Base-by-base conservation (phyloP, 2,888 invertebrate genomes). In the Scaptomyza caliginosa region DNA sequence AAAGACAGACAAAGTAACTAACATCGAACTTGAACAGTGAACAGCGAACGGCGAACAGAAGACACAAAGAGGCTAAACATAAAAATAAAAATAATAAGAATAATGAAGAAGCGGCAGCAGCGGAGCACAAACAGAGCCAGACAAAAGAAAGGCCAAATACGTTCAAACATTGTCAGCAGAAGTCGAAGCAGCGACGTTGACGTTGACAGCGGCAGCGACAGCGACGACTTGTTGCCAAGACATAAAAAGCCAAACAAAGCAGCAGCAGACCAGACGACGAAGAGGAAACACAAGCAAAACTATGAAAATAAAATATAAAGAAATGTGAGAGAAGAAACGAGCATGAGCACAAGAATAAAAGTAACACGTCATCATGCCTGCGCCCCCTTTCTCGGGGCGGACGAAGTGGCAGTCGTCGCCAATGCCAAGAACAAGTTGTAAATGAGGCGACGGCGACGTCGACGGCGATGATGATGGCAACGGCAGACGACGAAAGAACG, bases 121-220 rank as follows among this genome's bases (percentile, higher is more conserved):
- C 11, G n/a, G n/a, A 30, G 57, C 58, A 75, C 46, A 42, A 40
- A 64, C 50, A 57, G 46, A 48, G 45, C 23, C 54, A 67, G 68
- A 81, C 81, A 84, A 80, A 80, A 80, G 86, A 81, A 84, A 84
- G 86, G 84, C 87, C 87, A 86, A 81, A 86, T 69, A 84, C 75
- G 81, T 86, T 81, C 77, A 81, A 74, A 74, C 70, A 79, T 64
- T 67, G 67, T 63, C 69, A 72, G 76, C 72, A 75, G 32, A 70
- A 75, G 65, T 72, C 55, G 71, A 65, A 34, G 58, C 65, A 74
- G 71, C 51, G 42, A 49, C 52, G 21, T n/a, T n/a, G 46, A 36
- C 52, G 24, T 0, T 2, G 43, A 21, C 77, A n/a, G 55, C 50
- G 48, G 50, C 56, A 48, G 52, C 69, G 38, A 46, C 66, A 43